These are phyloP conservation scores for Eledone cirrhosa DNA, from an alignment of 2,888 invertebrate genomes.

Conservation along the genomic window DNA sequence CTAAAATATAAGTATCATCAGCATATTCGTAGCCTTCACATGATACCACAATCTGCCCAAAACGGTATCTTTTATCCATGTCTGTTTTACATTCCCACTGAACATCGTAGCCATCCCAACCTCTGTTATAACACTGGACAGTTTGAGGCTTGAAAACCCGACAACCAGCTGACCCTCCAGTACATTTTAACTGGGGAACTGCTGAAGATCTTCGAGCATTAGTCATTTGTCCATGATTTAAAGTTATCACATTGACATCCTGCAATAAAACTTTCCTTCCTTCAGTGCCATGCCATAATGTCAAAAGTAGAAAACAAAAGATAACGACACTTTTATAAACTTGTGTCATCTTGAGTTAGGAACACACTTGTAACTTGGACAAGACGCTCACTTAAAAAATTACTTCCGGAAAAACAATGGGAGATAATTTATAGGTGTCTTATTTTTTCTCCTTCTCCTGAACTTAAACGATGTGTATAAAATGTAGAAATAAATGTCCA, in stretches of 20 bases:
- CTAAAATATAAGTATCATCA: slow-evolving; percentile 71
- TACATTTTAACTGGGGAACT: slow-evolving; percentile 67
- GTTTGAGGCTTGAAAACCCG: slow-evolving; percentile 64
- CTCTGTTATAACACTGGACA: slow-evolving; percentile 72
- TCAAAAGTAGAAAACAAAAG: no score
- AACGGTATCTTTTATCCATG: slow-evolving; percentile 68
- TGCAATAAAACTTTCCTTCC: slow-evolving; percentile 48
- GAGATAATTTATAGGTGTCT: no score
- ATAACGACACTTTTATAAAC: no score
- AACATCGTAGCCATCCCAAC: slow-evolving; percentile 70
- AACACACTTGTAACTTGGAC: no score
- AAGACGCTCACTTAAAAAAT: no score
- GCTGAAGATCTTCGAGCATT: slow-evolving; percentile 56
- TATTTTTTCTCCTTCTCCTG: no score
- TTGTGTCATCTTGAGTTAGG: no score
- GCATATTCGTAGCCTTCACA: slow-evolving; percentile 73
- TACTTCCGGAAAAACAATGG: no score
- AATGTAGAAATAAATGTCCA: no score
- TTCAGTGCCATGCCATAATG: no score
- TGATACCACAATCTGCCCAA: slow-evolving; percentile 69
- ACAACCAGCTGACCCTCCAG: slow-evolving; percentile 70
- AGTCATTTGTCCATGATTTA: slow-evolving; percentile 58
- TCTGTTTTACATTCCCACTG: slow-evolving; percentile 69
- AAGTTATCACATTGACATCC: slow-evolving; percentile 56
- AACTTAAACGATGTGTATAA: no score